phyloP scores from a whole-genome alignment of 2,888 invertebrate genomes.

The Podabrus alpinus region DNA sequence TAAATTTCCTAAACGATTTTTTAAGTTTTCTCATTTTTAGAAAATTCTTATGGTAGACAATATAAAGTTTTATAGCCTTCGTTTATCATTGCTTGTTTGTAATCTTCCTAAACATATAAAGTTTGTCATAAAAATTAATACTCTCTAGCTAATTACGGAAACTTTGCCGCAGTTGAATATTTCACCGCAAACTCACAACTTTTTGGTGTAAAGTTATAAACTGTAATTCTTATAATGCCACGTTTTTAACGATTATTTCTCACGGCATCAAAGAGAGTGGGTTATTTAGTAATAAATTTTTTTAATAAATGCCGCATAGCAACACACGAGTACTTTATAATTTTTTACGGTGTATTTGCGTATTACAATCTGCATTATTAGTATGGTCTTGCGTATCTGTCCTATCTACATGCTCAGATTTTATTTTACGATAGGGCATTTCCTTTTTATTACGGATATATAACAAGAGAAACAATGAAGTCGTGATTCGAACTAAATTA shows the following conservation, averaged over 20 bases:
- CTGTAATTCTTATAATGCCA: slow-evolving; percentile 2
- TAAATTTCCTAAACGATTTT: slow-evolving; percentile 2
- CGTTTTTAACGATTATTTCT: slow-evolving; percentile 5
- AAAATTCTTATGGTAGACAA: slow-evolving; percentile 8
- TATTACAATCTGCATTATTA: slow-evolving; percentile 1
- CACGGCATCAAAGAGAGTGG: neutral
- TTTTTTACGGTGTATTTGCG: neutral
- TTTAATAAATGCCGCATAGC: neutral
- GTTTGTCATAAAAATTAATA: slow-evolving; percentile 20
- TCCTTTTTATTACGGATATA: slow-evolving; percentile 32
- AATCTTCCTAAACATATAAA: slow-evolving; percentile 12
- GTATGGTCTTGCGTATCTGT: slow-evolving; percentile 36
- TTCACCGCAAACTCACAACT: slow-evolving; percentile 3
- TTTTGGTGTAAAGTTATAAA: slow-evolving; percentile 12
- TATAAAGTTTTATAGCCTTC: slow-evolving; percentile 11
- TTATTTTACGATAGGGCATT: slow-evolving; percentile 38
- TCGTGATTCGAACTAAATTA: slow-evolving; percentile 38
- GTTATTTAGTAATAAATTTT: neutral
- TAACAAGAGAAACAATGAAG: slow-evolving; percentile 38
- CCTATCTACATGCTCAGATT: slow-evolving; percentile 34
- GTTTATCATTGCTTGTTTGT: slow-evolving; percentile 10
- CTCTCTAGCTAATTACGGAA: slow-evolving; percentile 11
- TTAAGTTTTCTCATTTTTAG: neutral
- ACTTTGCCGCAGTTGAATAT: slow-evolving; percentile 10
- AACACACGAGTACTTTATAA: neutral